A percentile compares a stretch with the other conserved stretches of the same genome.
These are phyloP conservation scores for Leptosomus discolor DNA, from an alignment of 2,113 vertebrate species.

Conservation along the genomic window DNA sequence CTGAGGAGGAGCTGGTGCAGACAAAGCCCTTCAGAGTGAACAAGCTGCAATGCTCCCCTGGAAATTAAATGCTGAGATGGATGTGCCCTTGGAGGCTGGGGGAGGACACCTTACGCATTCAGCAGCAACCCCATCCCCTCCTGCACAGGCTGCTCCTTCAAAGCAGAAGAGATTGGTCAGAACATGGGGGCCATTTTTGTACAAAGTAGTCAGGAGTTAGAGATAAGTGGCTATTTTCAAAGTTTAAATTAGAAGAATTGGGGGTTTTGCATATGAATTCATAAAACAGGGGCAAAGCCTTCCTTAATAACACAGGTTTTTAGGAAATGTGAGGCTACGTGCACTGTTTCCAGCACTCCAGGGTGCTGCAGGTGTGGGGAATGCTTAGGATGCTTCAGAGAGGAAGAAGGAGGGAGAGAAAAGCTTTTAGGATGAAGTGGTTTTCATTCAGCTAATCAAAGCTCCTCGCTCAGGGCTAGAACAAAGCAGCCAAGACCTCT, in stretches of 20 bases:
- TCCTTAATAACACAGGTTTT: not conserved
- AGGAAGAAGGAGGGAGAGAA: slow-evolving; percentile 4
- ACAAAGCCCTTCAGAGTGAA: not conserved
- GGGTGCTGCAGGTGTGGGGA: slow-evolving; percentile 29
- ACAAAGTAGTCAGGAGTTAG: not conserved
- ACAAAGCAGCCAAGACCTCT: not conserved
- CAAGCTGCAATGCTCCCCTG: accelerated
- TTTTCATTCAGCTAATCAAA: slow-evolving; percentile 12
- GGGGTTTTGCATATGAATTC: not conserved
- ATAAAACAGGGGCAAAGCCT: not conserved
- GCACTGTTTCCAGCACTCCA: slow-evolving; percentile 32
- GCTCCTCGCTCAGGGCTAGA: not conserved
- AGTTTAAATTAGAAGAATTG: not conserved
- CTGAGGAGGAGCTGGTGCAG: not conserved
- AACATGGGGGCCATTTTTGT: not conserved
- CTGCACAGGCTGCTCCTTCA: not conserved
- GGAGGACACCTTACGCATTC: not conserved
- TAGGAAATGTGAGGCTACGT: not conserved
- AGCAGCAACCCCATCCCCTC: not conserved
- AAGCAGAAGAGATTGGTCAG: not conserved
- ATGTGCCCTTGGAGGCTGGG: not conserved
- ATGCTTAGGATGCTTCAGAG: slow-evolving; percentile 12
- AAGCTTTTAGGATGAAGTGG: slow-evolving; percentile 20
- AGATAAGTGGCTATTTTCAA: not conserved
- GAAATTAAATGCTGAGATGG: not conserved